A percentile compares a stretch with the other conserved stretches of the same genome.
Conservation (phyloP, 2,888 invertebrate species). For the Volucella zonaria region DNA sequence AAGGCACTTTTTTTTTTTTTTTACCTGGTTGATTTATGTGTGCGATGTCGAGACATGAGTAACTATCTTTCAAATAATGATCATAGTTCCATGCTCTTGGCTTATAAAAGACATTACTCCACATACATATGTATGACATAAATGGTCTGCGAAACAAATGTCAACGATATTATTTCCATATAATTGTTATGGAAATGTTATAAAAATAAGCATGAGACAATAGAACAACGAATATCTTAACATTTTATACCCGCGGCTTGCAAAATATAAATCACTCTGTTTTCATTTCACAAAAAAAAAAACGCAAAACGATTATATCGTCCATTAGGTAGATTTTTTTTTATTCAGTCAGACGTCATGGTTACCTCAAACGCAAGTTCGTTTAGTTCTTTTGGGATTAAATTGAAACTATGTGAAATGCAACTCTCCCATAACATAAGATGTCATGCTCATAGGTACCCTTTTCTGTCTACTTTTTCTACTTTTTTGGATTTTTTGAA, state of each 20-base stretch:
- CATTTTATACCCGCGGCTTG: not conserved
- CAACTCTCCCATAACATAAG: no score
- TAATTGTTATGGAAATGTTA: conserved; percentile 12
- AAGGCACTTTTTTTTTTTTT: conserved; percentile 6
- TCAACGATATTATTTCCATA: conserved; percentile 1
- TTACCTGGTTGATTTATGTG: conserved; percentile 24
- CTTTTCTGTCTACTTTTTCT: no score
- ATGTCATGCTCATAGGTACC: no score
- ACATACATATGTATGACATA: conserved; percentile 9
- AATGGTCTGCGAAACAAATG: not conserved
- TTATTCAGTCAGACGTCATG: no score
- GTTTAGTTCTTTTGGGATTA: no score
- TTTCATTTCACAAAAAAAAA: no score
- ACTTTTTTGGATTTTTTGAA: no score
- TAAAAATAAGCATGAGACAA: not conserved
- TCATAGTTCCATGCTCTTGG: conserved; percentile 12
- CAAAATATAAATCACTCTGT: not conserved
- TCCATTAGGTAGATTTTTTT: no score
- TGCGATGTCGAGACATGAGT: conserved; percentile 10
- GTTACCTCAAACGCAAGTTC: no score
- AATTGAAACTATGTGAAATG: no score
- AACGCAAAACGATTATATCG: no score
- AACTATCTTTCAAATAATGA: not conserved
- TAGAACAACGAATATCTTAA: not conserved
- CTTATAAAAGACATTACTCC: not conserved